A percentile compares a stretch with the other conserved stretches of the same genome.
Conservation (phyloP, 2,113 vertebrate genomes). For the Pomatorhinus ruficollis region DNA sequence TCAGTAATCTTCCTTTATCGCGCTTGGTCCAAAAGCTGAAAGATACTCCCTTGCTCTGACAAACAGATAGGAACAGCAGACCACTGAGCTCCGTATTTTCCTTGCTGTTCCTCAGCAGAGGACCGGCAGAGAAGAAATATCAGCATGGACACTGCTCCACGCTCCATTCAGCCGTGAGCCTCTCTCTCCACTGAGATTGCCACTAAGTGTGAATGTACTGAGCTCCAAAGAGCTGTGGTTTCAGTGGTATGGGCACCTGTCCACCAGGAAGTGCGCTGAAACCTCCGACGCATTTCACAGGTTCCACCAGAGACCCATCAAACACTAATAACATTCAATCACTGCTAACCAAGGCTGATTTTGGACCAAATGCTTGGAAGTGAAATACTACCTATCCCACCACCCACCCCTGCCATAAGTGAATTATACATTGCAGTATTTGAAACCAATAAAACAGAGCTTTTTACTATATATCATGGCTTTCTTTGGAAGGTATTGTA, state of each 20-base stretch:
- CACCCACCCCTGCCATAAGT: background rate
- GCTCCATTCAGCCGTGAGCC: background rate
- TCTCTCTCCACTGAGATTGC: background rate
- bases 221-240: constrained; percentile 43
- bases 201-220: background rate
- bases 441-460: constrained; percentile 24
- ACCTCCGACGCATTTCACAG: constrained; percentile 12
- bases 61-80: background rate
- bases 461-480: background rate
- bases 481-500: constrained; percentile 46
- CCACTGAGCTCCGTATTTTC: background rate
- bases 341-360: constrained; percentile 47
- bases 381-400: constrained; percentile 35
- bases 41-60: background rate
- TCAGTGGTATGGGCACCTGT: constrained; percentile 58
- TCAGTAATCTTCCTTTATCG: background rate
- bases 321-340: constrained; percentile 47
- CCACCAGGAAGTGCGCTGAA: constrained; percentile 52
- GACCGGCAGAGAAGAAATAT: background rate
- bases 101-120: background rate
- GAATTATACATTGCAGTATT: background rate
- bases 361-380: constrained; percentile 35
- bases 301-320: constrained; percentile 49
- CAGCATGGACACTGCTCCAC: background rate
- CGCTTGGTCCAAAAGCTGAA: background rate